Base-by-base conservation (phyloP, 2,797 vertebrate species). In the Gobionotothen gibberifrons region DNA sequence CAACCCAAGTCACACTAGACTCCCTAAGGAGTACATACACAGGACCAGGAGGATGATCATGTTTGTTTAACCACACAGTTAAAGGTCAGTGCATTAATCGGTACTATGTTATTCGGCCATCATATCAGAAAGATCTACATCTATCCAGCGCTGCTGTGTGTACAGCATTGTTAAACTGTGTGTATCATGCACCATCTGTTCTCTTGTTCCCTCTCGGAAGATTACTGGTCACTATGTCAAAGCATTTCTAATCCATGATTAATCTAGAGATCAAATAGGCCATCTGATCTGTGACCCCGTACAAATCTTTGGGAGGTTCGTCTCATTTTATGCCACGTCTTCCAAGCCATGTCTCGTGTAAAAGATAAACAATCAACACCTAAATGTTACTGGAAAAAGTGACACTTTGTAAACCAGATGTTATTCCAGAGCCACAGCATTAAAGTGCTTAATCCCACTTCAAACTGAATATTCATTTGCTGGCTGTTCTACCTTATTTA, bases 221-320 rank as follows among this genome's bases (percentile, higher is more conserved):
- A 93, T 93, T 93, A 91, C 72, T 68, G 84, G 69, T 89, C 76
- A 87, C 78, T 72, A 87, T 91, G 85, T 87, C 86, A 83, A 82
- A 88, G 69, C 69, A 78, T 83, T 75, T 54, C 64, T 90, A 91
- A 91, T 91, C 90, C 89, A 82, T 57, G 78, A 91, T 92, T 91
- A 93, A 93, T 93, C 92, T 85, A 44, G 65, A 89, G 62, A 76
- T 87, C 72, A 84, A 44, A 62, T 36, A 72, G 76, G 63, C 82
- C 76, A 65, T 75, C 64, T 76, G 67, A 76, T 82, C 78, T 84
- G 53, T 78, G 81, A 78, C 75, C 62, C 21, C 16, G 2, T 68
- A 40, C 5, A 70, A 83, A 80, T 79, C 64, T 82, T 86, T 54
- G 40, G 49, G 6, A 71, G 64, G 44, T 52, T 49, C 47, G 47